Base-by-base conservation (phyloP, 2,113 vertebrate genomes). In the Vimba vimba region DNA sequence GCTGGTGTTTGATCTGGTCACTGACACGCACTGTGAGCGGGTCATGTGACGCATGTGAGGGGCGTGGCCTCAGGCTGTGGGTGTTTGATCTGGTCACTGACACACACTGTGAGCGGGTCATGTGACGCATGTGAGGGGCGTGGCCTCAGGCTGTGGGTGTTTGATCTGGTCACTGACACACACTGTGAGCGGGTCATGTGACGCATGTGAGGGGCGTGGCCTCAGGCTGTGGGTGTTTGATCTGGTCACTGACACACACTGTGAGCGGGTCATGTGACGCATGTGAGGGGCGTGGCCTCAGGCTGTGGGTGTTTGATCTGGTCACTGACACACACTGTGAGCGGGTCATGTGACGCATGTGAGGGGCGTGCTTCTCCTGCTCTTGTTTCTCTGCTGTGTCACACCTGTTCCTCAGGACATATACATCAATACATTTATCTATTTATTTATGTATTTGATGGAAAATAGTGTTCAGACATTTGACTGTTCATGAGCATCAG, bases 381-480 rank as follows among this genome's bases (percentile, higher is more conserved):
- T 64, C 39, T 71, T 69, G 79, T 88, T 59, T 33, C 43, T 66
- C 50, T 52, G 74, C 33, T 43, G 64, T 57, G 12, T 45, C 27
- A 3, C 78, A 60, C 55, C 25, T 47, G 62, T 36, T 57, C 47
- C 47, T 15, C 47, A 50, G 47, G 12, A 50, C 4, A 43, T 8
- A 13, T 13, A 4, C 1, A 33, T 68, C 64, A 3, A 6, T 68
- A 33, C 21, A 4, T n/a, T n/a, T 23, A 13, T 73, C 19, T 45
- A 43, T 45, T 45, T 12, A 45, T 23, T 45, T 12, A 13, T 23
- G 17, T 68, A 0, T 68, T 25, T n/a, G 23, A 74, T n/a, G 64
- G 64, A 19, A 33, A 36, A 33, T 0, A 50, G 47, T 50, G 47
- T 50, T 50, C 15, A 6, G 27, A 66, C 55, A 23, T 0, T 23